phyloP scores from a whole-genome alignment of 2,113 vertebrate species.

The Anhinga rufa region DNA sequence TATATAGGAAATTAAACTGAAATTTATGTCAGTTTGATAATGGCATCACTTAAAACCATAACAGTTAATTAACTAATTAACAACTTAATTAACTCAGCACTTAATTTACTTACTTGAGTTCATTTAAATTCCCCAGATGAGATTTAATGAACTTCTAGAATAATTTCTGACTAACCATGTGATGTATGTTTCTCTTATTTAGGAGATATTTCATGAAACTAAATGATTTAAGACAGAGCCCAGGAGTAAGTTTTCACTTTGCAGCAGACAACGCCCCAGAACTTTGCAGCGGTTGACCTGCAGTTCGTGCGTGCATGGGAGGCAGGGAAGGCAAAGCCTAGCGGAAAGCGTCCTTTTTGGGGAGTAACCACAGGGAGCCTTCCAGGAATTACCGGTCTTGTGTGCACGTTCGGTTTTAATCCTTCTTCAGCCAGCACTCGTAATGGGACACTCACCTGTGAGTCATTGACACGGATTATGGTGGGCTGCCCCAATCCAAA shows the following conservation, averaged over 20 bases:
- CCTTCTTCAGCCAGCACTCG: neutral
- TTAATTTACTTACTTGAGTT: conserved; percentile 81
- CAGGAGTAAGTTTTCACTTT: neutral
- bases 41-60: conserved; percentile 77
- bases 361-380: too few species aligned
- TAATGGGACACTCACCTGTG: neutral
- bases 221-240: conserved; percentile 52
- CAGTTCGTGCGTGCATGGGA: too few species aligned
- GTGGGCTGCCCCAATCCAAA: neutral
- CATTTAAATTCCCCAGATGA: conserved; percentile 78
- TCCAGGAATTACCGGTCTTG: neutral
- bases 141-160: conserved; percentile 75
- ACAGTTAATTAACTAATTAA: conserved; percentile 86
- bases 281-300: neutral
- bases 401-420: neutral
- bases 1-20: conserved; percentile 72
- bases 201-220: conserved; percentile 68
- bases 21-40: conserved; percentile 81
- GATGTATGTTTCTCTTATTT: conserved; percentile 54
- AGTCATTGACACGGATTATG: neutral
- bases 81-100: conserved; percentile 84
- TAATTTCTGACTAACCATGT: conserved; percentile 74
- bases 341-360: neutral
- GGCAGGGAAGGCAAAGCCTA: neutral
- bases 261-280: neutral